phyloP scores from a whole-genome alignment of 2,797 vertebrate genomes.

The Chrosomus eos region DNA sequence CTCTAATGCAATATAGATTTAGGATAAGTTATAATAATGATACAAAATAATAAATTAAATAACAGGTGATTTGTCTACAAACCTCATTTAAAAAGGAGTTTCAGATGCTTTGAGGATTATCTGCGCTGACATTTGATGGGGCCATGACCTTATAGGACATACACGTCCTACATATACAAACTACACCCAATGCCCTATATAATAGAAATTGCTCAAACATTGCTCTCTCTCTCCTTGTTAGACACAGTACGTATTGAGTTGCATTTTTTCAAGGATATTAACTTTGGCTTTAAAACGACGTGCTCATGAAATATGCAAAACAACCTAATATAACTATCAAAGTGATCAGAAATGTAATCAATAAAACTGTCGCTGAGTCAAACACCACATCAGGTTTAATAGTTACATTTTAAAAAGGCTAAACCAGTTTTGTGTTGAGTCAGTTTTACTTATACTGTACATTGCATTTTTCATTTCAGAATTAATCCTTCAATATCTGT shows the following conservation, averaged over 20 bases:
- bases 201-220: background rate
- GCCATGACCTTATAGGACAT: background rate
- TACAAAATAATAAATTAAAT: background rate
- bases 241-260: no score
- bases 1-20: background rate
- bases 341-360: background rate
- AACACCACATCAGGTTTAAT: background rate
- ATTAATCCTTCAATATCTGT: conserved; percentile 27
- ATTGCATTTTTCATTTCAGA: background rate
- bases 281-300: background rate
- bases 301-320: background rate
- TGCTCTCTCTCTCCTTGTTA: background rate
- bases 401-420: background rate
- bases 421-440: background rate
- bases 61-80: background rate
- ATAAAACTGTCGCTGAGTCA: background rate
- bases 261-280: background rate
- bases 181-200: background rate
- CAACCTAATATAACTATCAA: background rate
- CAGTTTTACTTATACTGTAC: background rate
- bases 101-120: conserved; percentile 38
- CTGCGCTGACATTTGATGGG: background rate
- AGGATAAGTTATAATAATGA: background rate
- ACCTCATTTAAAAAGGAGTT: conserved; percentile 3
- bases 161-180: background rate